phyloP scores from a whole-genome alignment of 2,888 invertebrate species.

The Thecophora atra region DNA sequence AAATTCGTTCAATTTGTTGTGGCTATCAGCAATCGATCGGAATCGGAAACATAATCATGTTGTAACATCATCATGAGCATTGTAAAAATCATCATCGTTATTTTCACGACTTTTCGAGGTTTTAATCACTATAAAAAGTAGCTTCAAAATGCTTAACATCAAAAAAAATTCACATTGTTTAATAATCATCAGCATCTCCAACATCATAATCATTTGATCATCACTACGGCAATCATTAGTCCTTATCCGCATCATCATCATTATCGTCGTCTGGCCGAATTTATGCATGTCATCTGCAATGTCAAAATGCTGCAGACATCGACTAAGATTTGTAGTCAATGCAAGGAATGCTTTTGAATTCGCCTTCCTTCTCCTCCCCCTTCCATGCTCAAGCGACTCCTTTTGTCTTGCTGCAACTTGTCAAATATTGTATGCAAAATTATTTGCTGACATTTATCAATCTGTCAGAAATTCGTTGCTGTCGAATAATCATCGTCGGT shows the following conservation, averaged over 20 bases:
- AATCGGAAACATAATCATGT: slow-evolving; percentile 23
- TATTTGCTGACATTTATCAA: slow-evolving; percentile 34
- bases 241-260: neutral
- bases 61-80: neutral
- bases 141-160: neutral
- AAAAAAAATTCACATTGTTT: neutral
- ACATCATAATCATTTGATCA: neutral
- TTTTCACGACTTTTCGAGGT: neutral
- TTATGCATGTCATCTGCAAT: slow-evolving; percentile 18
- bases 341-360: neutral
- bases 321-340: slow-evolving; percentile 24
- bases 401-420: slow-evolving; percentile 23
- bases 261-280: slow-evolving; percentile 13
- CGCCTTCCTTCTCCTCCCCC: neutral
- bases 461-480: slow-evolving; percentile 27
- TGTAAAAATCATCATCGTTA: neutral
- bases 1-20: slow-evolving; percentile 26
- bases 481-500: neutral
- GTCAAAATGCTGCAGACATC: slow-evolving; percentile 19
- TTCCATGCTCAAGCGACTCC: neutral
- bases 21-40: slow-evolving; percentile 4
- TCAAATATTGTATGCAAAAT: slow-evolving; percentile 28
- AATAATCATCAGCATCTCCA: neutral
- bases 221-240: neutral
- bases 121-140: neutral